phyloP scores from a whole-genome alignment of 1,140 invertebrate species.

The Drosophila dunni region DNA sequence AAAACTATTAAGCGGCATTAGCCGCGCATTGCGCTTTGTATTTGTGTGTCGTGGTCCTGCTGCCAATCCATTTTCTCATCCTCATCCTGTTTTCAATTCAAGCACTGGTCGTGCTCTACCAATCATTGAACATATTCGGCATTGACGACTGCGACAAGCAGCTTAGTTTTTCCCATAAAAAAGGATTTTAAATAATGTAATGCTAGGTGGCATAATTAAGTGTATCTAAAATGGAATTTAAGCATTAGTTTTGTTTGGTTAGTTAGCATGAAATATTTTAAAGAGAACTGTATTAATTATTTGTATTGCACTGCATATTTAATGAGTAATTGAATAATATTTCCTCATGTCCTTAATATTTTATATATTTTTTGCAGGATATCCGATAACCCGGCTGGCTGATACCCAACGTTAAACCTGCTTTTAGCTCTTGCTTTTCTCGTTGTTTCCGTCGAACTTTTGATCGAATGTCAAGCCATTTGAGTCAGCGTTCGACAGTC shows the following conservation, averaged over 20 bases:
- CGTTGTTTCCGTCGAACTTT: slow-evolving; percentile 69
- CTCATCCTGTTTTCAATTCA: background rate
- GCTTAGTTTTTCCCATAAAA: background rate
- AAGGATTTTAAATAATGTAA: background rate
- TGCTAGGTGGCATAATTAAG: background rate
- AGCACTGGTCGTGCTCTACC: slow-evolving; percentile 19
- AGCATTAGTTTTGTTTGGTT: too few species aligned
- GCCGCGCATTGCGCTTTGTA: slow-evolving; percentile 77
- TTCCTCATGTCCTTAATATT: background rate
- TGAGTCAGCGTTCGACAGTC: slow-evolving; percentile 54
- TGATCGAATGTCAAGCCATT: slow-evolving; percentile 81
- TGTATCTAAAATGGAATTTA: background rate
- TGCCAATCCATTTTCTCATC: slow-evolving; percentile 20
- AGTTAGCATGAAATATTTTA: too few species aligned
- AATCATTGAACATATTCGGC: slow-evolving; percentile 26
- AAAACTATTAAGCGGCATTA: slow-evolving; percentile 82
- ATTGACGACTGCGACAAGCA: slow-evolving; percentile 26
- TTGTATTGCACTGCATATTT: too few species aligned
- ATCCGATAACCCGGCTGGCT: background rate
- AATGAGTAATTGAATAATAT: too few species aligned
- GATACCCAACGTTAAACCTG: slow-evolving; percentile 4
- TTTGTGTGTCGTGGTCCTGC: slow-evolving; percentile 50
- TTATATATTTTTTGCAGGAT: background rate
- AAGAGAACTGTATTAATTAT: background rate
- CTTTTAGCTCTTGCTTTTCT: slow-evolving; percentile 49